Evolutionary conservation across 2,113 vertebrate species (phyloP).

Genomic region (Bagarius yarrelli): DNA sequence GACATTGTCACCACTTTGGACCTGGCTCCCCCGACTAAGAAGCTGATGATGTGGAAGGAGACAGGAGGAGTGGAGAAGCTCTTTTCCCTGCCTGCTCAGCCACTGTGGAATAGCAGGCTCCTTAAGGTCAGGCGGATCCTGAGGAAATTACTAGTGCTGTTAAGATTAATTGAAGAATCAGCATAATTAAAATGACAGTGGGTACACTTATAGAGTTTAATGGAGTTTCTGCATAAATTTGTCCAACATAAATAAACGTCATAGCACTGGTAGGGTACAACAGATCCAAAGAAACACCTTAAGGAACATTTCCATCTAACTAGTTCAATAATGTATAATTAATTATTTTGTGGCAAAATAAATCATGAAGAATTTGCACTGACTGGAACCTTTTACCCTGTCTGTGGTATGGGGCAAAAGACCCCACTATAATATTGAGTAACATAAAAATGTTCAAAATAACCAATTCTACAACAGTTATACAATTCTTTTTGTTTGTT

Average conservation of each 20-base stretch:
- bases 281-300: too few relatives aligned
- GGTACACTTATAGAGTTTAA: background rate
- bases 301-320: too few relatives aligned
- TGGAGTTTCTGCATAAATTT: background rate
- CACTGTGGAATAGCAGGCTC: constrained; percentile 92
- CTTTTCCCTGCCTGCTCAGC: constrained; percentile 94
- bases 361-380: too few relatives aligned
- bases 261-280: background rate
- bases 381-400: too few relatives aligned
- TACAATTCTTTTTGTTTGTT: too few relatives aligned
- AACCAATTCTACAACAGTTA: too few relatives aligned
- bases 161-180: constrained; percentile 2
- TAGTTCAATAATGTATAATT: too few relatives aligned
- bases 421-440: too few relatives aligned
- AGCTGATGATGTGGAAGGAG: constrained; percentile 99
- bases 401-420: too few relatives aligned
- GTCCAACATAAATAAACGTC: background rate
- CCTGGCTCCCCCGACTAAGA: constrained; percentile 95
- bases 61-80: constrained; percentile 97
- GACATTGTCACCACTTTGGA: constrained; percentile 98
- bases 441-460: too few relatives aligned
- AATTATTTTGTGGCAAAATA: too few relatives aligned
- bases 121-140: constrained; percentile 80
- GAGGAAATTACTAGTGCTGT: background rate
- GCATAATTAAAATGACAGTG: constrained; percentile 17